Evolutionary conservation across 2,888 invertebrate species (phyloP), one percentile per base, ranked within the genome.

Genomic region (Therioaphis trifolii): DNA sequence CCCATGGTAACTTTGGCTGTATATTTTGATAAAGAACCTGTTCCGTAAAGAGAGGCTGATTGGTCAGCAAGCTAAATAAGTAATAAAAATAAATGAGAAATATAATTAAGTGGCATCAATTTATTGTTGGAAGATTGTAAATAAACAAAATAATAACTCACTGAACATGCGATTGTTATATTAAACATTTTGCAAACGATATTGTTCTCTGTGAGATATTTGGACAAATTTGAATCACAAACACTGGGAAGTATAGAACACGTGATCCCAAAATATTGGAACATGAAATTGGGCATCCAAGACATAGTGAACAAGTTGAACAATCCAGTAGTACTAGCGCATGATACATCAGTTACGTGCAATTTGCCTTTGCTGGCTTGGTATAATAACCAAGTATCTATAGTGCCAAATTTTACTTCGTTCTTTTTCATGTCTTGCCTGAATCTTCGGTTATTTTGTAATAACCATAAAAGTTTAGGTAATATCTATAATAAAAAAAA

Each of bases 351-450:
- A 0, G 95, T 94, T 84, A 95, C 92, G 88, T 95, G 95, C 40
- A 92, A 88, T 86, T 89, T 90, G 11, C 90, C 90, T 80, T 89
- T 90, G 58, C 86, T 86, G 18, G 87, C 90, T 90, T 94, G 95
- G 90, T 96, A 94, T 79, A 98, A 88, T 74, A 99, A 90, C 97
- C 97, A 99, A 0, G 97, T 95, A 88, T 99, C 99, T 79, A 99
- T 90, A 1, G 96, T 95, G 9, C 97, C 95, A 89, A 96, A 95
- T 88, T 94, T 91, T 0, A 94, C 94, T 86, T 93, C 91, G 58
- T 93, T 91, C 74, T 90, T 89, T 85, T 89, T 88, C 7, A 93
- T 89, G 0, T 94, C 94, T 86, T 91, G 89, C 87, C 92, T 92
- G 85, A 97, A 90, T 71, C 91, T 91, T 15, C 92, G 89, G 85